These are phyloP conservation scores for Stichodactyla helianthus DNA, from an alignment of 64 coral and sea anemone species.

Conservation along the genomic window DNA sequence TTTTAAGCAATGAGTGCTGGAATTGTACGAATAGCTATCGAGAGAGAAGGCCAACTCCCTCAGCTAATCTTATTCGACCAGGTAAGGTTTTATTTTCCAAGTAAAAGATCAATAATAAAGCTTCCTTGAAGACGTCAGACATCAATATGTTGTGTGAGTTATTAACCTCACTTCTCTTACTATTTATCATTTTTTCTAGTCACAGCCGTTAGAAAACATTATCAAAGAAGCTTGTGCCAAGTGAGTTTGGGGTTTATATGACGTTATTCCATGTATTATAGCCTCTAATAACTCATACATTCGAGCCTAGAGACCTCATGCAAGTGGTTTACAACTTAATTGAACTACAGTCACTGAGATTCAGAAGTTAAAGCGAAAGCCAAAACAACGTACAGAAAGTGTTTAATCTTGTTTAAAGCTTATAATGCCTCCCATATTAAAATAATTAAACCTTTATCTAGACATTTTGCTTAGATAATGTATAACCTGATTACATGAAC, in stretches of 20 bases:
- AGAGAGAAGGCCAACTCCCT: constrained; percentile 81
- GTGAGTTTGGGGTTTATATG: constrained; percentile 25
- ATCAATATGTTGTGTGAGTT: not conserved
- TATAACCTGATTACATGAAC: not conserved
- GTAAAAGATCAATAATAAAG: not conserved
- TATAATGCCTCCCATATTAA: too few species aligned
- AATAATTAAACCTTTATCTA: too few species aligned
- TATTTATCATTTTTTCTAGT: constrained; percentile 21
- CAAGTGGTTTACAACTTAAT: not conserved
- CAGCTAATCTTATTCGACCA: constrained; percentile 72
- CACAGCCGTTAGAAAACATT: constrained; percentile 67
- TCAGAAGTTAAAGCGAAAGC: too few species aligned
- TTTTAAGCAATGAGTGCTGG: not conserved
- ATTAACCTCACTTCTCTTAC: not conserved
- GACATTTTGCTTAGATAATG: too few species aligned
- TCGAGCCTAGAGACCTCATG: not conserved
- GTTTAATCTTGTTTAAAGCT: too few species aligned
- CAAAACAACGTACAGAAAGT: too few species aligned
- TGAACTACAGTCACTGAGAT: too few species aligned
- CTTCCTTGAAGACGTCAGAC: not conserved
- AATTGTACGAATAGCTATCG: constrained; percentile 65
- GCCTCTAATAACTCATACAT: not conserved
- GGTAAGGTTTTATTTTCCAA: constrained; percentile 27
- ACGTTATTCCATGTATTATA: not conserved
- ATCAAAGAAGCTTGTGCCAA: constrained; percentile 75